phyloP scores from a whole-genome alignment of 2,113 vertebrate genomes.

The Xenotilapia flavipinnis region DNA sequence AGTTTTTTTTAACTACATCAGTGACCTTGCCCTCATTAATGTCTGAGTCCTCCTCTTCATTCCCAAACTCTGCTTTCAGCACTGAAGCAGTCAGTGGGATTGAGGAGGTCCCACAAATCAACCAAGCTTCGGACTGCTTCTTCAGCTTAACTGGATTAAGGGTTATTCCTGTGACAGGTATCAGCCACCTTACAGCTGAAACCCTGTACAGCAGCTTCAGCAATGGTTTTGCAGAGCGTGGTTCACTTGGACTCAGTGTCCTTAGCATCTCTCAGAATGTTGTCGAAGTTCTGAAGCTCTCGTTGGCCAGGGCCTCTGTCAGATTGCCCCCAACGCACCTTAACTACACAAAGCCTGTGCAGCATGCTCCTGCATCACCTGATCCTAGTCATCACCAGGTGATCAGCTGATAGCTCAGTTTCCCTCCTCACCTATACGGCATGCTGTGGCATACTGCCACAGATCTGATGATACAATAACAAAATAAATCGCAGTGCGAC shows the following conservation, averaged over 20 bases:
- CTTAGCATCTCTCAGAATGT: not conserved
- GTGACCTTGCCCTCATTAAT: not conserved
- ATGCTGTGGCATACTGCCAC: not conserved
- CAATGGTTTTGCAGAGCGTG: not conserved
- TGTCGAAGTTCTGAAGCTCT: not conserved
- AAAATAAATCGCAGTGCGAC: rapidly evolving
- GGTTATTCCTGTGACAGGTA: not conserved
- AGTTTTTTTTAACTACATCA: not conserved
- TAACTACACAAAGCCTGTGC: not conserved
- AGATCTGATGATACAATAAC: not conserved
- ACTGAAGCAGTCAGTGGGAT: not conserved
- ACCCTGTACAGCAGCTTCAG: not conserved
- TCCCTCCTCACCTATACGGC: not conserved
- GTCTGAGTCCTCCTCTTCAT: not conserved
- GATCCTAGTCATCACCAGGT: not conserved
- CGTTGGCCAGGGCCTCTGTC: not conserved
- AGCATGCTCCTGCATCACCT: not conserved
- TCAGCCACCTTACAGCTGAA: not conserved
- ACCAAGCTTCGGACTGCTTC: not conserved
- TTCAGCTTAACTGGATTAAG: not conserved
- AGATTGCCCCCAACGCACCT: not conserved
- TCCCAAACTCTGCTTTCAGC: not conserved
- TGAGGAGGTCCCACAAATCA: not conserved
- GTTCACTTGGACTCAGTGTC: not conserved
- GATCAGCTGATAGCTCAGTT: not conserved